Base-by-base conservation (phyloP, 2,113 vertebrate genomes). In the Platichthys flesus region DNA sequence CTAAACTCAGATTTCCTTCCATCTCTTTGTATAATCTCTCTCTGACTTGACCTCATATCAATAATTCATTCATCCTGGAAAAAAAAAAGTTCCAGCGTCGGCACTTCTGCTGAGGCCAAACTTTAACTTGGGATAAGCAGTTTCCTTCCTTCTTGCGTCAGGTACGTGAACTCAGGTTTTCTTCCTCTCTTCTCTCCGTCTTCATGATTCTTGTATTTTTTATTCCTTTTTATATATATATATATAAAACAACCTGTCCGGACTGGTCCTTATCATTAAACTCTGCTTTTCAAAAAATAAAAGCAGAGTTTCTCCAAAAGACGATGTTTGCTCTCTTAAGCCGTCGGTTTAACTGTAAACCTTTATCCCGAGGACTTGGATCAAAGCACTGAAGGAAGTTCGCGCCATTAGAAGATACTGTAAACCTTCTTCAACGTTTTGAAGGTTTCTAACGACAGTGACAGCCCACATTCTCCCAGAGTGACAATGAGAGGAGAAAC, bases 41-140 rank as follows among this genome's bases (percentile, higher is more conserved):
- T 72, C 83, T 76, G 77, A 82, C 78, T 82, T 87, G 86, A 90
- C 89, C 89, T 86, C 75, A 16, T 71, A 86, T 92, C 64, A 90
- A 92, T 90, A 79, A 90, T 92, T 90, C n/a, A 92, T 92, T 67
- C 31, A 70, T 59, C 35, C 16, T 6, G 45, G 69, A 75, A 84
- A 60, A 60, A 82, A 64, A 65, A 51, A 2, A 79, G 37, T 78
- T 83, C 51, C 42, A 62, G 66, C 55, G 56, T 89, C 83, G 73
- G 83, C 81, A 84, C 76, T 85, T 81, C 68, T 83, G 61, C 2
- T 18, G 42, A 76, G 56, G 71, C 54, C 24, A 58, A 76, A 85
- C 67, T 82, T 79, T 61, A 63, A 31, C 69, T 72, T 69, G 40
- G 60, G 60, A 77, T 70, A 55, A 80, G 64, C 23, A 2, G 37